Evolutionary conservation across 2,888 invertebrate genomes (phyloP).

Genomic region (Lordiphosa fenestrarum): DNA sequence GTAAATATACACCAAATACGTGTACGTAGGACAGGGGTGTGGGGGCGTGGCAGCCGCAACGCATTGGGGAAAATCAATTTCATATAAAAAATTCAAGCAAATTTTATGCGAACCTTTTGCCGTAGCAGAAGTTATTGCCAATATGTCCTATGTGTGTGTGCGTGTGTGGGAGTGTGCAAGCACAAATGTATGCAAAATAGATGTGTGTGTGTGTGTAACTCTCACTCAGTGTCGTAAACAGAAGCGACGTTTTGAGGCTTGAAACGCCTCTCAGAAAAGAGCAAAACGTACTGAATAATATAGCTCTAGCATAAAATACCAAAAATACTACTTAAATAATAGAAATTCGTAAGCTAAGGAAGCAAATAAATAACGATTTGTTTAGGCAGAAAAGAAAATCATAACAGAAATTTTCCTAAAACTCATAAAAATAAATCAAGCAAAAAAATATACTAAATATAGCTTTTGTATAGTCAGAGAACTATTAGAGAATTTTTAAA

Average conservation of each 20-base stretch:
- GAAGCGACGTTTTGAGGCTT: too few species aligned
- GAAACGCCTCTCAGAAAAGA: background rate
- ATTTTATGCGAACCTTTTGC: conserved; percentile 65
- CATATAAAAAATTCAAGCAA: conserved; percentile 65
- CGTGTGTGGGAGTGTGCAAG: conserved; percentile 12
- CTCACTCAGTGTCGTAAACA: conserved; percentile 4
- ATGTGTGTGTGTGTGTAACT: conserved; percentile 29
- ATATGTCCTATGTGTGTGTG: conserved; percentile 28
- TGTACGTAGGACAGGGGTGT: conserved; percentile 14
- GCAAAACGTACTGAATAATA: too few species aligned
- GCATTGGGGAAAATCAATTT: conserved; percentile 64
- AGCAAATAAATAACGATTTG: too few species aligned
- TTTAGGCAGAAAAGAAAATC: too few species aligned
- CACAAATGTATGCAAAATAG: conserved; percentile 44
- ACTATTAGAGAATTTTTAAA: too few species aligned
- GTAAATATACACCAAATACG: conserved; percentile 49
- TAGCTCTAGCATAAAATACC: too few species aligned
- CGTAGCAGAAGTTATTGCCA: conserved; percentile 58
- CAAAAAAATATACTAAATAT: too few species aligned
- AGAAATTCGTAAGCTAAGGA: too few species aligned
- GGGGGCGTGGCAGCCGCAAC: conserved; percentile 22
- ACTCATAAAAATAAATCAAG: too few species aligned
- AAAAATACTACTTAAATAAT: too few species aligned
- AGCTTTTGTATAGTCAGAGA: too few species aligned
- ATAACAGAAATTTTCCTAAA: too few species aligned